A percentile compares a stretch with the other conserved stretches of the same genome.
Conservation (phyloP, 2,113 vertebrate genomes). For the Electrona antarctica region DNA sequence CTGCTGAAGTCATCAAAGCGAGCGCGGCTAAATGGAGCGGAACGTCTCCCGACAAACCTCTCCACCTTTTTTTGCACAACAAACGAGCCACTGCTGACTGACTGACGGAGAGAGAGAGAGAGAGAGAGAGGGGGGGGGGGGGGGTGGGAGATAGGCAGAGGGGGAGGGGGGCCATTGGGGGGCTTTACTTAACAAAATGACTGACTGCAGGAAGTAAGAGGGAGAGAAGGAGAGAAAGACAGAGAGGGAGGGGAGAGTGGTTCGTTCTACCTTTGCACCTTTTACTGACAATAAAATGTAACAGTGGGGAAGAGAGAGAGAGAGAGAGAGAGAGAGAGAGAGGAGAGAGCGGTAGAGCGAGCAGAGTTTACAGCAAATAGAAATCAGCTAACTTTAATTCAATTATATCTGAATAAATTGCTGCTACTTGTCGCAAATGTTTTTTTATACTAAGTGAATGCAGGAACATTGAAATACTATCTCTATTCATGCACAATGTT, state of each 20-base stretch:
- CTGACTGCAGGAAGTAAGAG: too few relatives aligned
- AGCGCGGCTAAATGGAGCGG: conserved; percentile 53
- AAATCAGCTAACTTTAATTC: too few relatives aligned
- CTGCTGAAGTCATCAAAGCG: conserved; percentile 60
- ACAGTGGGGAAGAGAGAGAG: not conserved
- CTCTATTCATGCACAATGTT: too few relatives aligned
- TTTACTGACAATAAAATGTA: conserved; percentile 25
- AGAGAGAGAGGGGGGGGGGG: too few relatives aligned
- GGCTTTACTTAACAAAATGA: too few relatives aligned
- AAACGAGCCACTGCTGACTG: not conserved
- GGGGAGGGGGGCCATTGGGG: not conserved
- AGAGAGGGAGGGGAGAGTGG: not conserved
- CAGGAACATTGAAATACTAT: too few relatives aligned
- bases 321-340: too few relatives aligned
- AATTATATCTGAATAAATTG: too few relatives aligned
- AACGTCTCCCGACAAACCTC: conserved; percentile 36
- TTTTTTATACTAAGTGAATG: too few relatives aligned
- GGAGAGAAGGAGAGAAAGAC: conserved; percentile 8
- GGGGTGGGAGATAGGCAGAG: not conserved
- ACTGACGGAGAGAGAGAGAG: not conserved
- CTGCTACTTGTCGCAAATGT: too few relatives aligned
- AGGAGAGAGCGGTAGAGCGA: too few relatives aligned
- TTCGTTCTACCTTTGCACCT: conserved; percentile 5
- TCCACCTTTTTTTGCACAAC: conserved; percentile 39
- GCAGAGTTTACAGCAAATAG: too few relatives aligned